phyloP scores from a whole-genome alignment of 2,113 vertebrate species.

The Myxocyprinus asiaticus region DNA sequence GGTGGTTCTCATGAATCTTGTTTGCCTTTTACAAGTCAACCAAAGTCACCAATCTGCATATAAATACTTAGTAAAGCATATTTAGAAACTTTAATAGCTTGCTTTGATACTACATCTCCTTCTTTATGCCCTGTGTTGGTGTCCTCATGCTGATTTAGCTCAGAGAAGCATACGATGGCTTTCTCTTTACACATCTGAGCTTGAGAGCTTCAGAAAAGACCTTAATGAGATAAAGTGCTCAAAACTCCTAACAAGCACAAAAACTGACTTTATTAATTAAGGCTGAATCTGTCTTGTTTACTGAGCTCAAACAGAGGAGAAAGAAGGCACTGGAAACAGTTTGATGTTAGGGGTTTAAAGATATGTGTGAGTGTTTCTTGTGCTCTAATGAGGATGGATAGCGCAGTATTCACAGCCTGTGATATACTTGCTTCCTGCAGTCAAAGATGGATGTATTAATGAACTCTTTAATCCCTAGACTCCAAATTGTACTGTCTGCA shows the following conservation, averaged over 20 bases:
- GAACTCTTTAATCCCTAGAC: constrained; percentile 9
- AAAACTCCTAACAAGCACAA: constrained; percentile 28
- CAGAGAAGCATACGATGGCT: neutral
- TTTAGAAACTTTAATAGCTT: constrained; percentile 1
- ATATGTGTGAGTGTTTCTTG: neutral
- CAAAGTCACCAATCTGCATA: neutral
- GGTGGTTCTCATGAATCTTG: neutral
- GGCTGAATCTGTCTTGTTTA: neutral
- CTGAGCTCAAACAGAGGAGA: too few species aligned
- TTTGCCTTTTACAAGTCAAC: neutral
- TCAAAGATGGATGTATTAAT: constrained; percentile 59
- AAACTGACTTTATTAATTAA: constrained; percentile 39
- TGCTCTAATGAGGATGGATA: constrained; percentile 47
- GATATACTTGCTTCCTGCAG: constrained; percentile 46
- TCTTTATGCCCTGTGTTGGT: neutral
- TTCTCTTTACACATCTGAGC: constrained; percentile 13
- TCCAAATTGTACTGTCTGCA: constrained; percentile 23
- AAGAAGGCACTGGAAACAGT: constrained; percentile 6
- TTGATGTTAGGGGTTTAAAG: constrained; percentile 14
- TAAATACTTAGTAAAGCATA: neutral
- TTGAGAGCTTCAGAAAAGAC: constrained; percentile 3
- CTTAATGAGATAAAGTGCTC: constrained; percentile 35
- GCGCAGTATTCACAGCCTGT: constrained; percentile 44
- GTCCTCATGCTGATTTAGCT: constrained; percentile 12
- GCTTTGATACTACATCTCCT: neutral